Conservation (phyloP, 2,797 vertebrate species). For the Balearica regulorum region DNA sequence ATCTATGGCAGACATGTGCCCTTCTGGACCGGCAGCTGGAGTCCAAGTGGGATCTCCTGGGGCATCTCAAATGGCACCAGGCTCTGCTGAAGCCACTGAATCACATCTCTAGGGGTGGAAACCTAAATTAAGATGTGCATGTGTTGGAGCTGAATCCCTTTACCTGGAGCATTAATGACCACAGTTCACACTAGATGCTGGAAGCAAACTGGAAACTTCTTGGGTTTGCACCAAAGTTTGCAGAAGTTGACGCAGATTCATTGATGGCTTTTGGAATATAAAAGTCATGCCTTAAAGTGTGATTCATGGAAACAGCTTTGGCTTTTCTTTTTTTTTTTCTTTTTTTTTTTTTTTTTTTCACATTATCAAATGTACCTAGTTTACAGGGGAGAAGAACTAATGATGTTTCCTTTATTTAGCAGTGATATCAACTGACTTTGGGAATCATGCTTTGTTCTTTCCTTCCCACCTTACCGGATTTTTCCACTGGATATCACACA, state of each 20-base stretch:
- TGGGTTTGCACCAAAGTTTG: background rate
- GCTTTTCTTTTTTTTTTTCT: no score
- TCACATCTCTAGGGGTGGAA: background rate
- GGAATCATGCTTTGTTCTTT: background rate
- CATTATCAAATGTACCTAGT: background rate
- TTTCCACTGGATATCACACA: background rate
- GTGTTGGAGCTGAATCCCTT: background rate
- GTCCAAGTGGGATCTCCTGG: background rate
- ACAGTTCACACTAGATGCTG: background rate
- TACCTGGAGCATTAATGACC: fast-evolving
- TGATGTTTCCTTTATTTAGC: background rate
- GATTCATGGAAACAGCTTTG: background rate
- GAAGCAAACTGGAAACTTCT: background rate
- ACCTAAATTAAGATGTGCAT: background rate
- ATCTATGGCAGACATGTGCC: background rate
- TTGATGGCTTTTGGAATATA: background rate
- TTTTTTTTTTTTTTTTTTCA: no score
- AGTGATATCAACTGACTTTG: background rate
- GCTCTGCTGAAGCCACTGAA: background rate
- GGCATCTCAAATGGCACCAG: background rate
- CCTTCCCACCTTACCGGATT: background rate
- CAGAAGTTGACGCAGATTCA: background rate
- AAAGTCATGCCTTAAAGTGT: background rate
- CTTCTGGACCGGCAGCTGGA: background rate
- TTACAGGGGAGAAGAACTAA: background rate